Evolutionary conservation across 1,140 invertebrate genomes (phyloP), one percentile per base, ranked within the genome.

Genomic region (Drosophila repleta): DNA sequence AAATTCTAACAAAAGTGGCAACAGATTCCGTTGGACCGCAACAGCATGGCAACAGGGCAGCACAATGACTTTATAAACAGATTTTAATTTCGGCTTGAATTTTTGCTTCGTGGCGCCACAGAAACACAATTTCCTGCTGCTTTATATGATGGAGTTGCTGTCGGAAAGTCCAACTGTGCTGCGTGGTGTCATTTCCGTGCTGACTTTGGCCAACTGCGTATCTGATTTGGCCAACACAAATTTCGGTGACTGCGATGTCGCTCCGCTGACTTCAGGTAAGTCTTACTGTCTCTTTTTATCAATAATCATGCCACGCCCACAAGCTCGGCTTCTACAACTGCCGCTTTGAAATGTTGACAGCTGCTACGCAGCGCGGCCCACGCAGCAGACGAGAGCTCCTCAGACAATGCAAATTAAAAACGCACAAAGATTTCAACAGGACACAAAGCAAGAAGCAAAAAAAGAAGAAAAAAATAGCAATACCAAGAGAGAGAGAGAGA

Each of bases 51-150:
- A 71, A 48, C 46, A 67, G 75, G 78, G 60, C 75, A 72, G 76
- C 48, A 79, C 83, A 87, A 88, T 88, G 83, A 76, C 83, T 87
- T 87, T 76, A 87, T 87, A 87, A 87, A 79, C 83, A 82, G 67
- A 88, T 77, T 87, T 87, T 79, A 69, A 87, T 87, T 78, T 82
- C 64, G 66, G 55, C 64, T 67, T 55, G 45, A 53, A 41, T 68
- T 62, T 35, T 49, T 56, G 26, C 43, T 24, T 60, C 3, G 15
- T 35, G 66, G 46, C 43, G 72, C 66, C 61, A 75, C 68, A 67
- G 79, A 79, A 84, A 68, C 52, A 69, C 80, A 84, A 84, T 84
- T 84, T 79, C 80, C 80, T 11, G 74, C 62, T 79, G 61, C 68
- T 79, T 79, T 84, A 79, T 76, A 62, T 68, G 55, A 43, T 41